These are phyloP conservation scores for Clytia hemisphaerica DNA, from an alignment of 30 jellyfish, hydroid and myxozoan genomes.

Conservation along the genomic window DNA sequence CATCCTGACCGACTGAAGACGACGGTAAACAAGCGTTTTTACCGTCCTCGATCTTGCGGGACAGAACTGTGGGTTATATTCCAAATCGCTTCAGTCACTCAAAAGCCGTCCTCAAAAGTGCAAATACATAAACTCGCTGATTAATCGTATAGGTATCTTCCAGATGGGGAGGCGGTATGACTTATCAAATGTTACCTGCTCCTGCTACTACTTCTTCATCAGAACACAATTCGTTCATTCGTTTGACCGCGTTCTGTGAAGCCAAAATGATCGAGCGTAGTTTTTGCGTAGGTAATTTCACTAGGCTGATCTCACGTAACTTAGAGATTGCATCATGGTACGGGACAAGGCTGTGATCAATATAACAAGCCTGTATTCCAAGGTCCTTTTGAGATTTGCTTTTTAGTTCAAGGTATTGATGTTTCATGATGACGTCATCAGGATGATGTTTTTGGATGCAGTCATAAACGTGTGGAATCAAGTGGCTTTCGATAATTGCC, in stretches of 20 bases:
- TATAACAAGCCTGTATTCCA: constrained; percentile 30
- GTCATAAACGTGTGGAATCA: constrained; percentile 49
- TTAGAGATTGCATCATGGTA: constrained; percentile 47
- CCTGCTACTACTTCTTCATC: constrained; percentile 51
- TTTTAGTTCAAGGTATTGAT: constrained; percentile 13
- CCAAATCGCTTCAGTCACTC: too few species aligned
- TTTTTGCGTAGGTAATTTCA: constrained; percentile 45
- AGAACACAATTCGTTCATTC: constrained; percentile 24
- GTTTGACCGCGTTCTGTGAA: constrained; percentile 35
- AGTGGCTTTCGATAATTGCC: constrained; percentile 44
- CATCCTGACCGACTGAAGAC: too few species aligned
- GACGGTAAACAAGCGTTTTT: too few species aligned
- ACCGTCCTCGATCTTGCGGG: too few species aligned
- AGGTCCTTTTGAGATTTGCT: constrained; percentile 15
- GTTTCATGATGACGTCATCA: constrained; percentile 28
- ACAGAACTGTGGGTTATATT: too few species aligned
- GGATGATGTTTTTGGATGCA: background rate
- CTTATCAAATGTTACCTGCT: constrained; percentile 69
- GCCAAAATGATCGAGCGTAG: constrained; percentile 40
- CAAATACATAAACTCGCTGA: too few species aligned
- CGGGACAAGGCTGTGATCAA: constrained; percentile 33
- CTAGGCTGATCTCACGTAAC: constrained; percentile 22
- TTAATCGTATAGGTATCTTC: too few species aligned
- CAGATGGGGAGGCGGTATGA: too few species aligned
- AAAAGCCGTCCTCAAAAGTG: too few species aligned